Evolutionary conservation across 2,888 invertebrate genomes (phyloP), one percentile per base, ranked within the genome.

Genomic region (Cryptosula pallasiana): DNA sequence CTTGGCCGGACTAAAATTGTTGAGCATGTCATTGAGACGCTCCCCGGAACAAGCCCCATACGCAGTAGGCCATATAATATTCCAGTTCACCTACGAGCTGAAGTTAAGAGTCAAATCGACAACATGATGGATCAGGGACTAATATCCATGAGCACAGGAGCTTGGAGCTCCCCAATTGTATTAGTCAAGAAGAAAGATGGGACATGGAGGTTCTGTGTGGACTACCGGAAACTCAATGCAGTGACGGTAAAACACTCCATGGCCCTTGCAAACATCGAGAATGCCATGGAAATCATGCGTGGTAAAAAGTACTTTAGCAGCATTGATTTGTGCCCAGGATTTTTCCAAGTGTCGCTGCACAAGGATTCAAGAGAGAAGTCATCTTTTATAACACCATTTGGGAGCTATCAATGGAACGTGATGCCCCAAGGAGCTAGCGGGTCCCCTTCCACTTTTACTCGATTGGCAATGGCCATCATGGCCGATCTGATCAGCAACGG

Each of bases 111-210:
- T 23, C 55, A 5, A n/a, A n/a, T n/a, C n/a, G n/a, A n/a, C n/a
- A n/a, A n/a, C n/a, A n/a, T n/a, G n/a, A n/a, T n/a, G n/a, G 23
- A 55, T 23, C 16, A 5, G 16, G 55, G 55, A 3, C 23, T 55
- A 25, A 55, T 55, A 5, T 5, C 9, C 16, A 20, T 23, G 5
- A 55, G 55, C 55, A 23, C 55, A 23, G 55, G 55, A 5, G 23
- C 9, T n/a, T n/a, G n/a, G n/a, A n/a, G 5, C 34, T 63, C 63
- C 9, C 34, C 63, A 25, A n/a, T 63, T 13, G 63, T 63, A 27
- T n/a, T 63, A 5, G 63, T 63, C 32, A 63, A 63, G 32, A 63
- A 63, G 63, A 63, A n/a, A n/a, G n/a, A n/a, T n/a, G n/a, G n/a
- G n/a, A n/a, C n/a, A n/a, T n/a, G n/a, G n/a, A n/a, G n/a, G n/a